Percentiles rank a stretch among this genome's conserved stretches.
phyloP scores from a whole-genome alignment of 2,888 invertebrate species.

The Myopa tessellatipennis region DNA sequence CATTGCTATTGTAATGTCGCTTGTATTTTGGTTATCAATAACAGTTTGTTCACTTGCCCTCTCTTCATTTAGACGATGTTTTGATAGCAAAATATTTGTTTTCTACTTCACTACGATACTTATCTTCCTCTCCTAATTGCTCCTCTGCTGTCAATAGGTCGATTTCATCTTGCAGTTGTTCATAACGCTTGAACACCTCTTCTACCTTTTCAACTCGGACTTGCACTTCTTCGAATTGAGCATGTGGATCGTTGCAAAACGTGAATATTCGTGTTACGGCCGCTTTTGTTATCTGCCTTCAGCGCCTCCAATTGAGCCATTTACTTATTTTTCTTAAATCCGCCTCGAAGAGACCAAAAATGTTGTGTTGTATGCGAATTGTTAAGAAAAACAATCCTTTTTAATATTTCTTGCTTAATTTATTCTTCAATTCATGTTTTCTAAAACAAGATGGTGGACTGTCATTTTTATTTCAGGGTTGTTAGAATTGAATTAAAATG shows the following conservation, averaged over 20 bases:
- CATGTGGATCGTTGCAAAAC: background rate
- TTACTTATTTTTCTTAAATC: no score
- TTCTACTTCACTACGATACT: no score
- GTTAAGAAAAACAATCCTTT: background rate
- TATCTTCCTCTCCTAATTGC: background rate
- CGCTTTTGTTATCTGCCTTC: no score
- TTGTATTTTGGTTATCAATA: background rate
- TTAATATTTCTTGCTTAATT: background rate
- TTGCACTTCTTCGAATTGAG: slow-evolving; percentile 17
- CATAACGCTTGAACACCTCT: slow-evolving; percentile 17
- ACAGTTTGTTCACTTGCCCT: background rate
- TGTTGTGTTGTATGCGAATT: no score
- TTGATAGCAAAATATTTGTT: no score
- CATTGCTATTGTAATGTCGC: slow-evolving; percentile 23
- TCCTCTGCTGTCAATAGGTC: slow-evolving; percentile 15
- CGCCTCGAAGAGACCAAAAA: background rate
- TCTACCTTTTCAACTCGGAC: slow-evolving; percentile 32
- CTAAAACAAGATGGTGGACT: background rate
- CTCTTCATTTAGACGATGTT: background rate
- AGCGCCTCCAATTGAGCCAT: no score
- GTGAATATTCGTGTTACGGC: slow-evolving; percentile 4
- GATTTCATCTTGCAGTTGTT: slow-evolving; percentile 30
- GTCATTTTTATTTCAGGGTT: no score
- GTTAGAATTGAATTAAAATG: no score
- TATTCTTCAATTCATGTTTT: background rate